Evolutionary conservation across 2,113 vertebrate genomes (phyloP).

Genomic region (Dryoscopus gambensis): DNA sequence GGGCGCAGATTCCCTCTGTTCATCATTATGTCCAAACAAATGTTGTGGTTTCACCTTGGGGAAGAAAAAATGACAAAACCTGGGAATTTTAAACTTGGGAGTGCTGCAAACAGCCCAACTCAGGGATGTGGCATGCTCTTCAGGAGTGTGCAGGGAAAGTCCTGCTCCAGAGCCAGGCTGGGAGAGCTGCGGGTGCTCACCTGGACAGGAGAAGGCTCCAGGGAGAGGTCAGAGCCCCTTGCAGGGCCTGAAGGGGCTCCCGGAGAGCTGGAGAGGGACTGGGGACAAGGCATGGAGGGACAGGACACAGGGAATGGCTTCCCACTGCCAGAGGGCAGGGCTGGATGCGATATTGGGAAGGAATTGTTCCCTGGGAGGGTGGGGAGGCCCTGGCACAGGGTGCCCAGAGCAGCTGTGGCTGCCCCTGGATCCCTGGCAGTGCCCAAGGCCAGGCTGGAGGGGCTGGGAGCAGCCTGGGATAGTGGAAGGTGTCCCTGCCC

Average conservation of each 20-base stretch:
- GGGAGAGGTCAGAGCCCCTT: neutral
- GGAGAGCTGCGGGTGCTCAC: neutral
- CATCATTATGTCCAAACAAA: neutral
- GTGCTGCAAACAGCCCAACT: neutral
- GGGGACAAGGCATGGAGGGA: neutral
- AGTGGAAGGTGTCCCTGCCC: neutral
- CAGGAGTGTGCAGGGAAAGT: neutral
- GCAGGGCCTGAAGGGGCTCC: neutral
- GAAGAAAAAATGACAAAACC: neutral
- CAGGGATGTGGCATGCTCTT: neutral
- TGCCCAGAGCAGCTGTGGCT: neutral
- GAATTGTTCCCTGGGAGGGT: neutral
- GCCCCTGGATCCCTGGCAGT: neutral
- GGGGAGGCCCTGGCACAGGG: neutral
- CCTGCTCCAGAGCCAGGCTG: neutral
- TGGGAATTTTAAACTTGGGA: neutral
- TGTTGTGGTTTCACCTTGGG: neutral
- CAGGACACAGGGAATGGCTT: neutral
- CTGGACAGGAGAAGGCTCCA: neutral
- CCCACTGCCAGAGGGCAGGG: neutral
- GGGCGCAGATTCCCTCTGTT: neutral
- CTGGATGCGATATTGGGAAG: accelerated
- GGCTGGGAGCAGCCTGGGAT: neutral
- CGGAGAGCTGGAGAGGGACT: neutral
- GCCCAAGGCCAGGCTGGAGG: neutral